phyloP scores from a whole-genome alignment of 1,140 invertebrate species.

The Bombus pyrosoma region DNA sequence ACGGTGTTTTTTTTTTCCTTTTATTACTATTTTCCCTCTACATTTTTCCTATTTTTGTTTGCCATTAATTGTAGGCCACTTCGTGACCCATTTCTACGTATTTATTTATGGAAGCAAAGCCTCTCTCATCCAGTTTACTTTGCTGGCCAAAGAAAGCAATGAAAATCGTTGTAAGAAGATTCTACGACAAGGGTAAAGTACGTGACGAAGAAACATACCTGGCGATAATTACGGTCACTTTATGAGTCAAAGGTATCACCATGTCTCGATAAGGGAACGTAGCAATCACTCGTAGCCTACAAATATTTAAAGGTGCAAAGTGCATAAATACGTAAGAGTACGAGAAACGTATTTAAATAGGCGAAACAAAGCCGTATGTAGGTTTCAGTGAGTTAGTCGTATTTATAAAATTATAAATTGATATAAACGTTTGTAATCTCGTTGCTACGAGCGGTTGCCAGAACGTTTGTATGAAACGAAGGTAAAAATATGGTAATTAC shows the following conservation, averaged over 20 bases:
- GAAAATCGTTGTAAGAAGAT: background rate
- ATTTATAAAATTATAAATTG: background rate
- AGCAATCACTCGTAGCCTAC: accelerated
- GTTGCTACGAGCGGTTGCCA: background rate
- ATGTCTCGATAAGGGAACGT: too few species aligned
- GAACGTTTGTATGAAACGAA: background rate
- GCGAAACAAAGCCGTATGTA: accelerated
- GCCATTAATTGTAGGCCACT: background rate
- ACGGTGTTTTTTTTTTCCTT: background rate
- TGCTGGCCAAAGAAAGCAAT: background rate
- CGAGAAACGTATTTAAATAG: too few species aligned
- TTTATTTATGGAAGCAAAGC: background rate
- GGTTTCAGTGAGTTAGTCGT: background rate
- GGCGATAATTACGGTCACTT: background rate
- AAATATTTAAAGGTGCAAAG: background rate
- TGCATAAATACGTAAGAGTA: too few species aligned
- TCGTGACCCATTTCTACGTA: background rate
- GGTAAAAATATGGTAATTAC: background rate
- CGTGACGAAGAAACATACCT: background rate
- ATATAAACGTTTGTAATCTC: background rate
- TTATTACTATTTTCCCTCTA: background rate
- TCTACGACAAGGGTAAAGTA: background rate
- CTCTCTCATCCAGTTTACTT: background rate
- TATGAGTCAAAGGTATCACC: too few species aligned
- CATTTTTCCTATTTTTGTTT: background rate